Evolutionary conservation across 2,113 vertebrate species (phyloP), one percentile per base, ranked within the genome.

Genomic region (Bos indicus): DNA sequence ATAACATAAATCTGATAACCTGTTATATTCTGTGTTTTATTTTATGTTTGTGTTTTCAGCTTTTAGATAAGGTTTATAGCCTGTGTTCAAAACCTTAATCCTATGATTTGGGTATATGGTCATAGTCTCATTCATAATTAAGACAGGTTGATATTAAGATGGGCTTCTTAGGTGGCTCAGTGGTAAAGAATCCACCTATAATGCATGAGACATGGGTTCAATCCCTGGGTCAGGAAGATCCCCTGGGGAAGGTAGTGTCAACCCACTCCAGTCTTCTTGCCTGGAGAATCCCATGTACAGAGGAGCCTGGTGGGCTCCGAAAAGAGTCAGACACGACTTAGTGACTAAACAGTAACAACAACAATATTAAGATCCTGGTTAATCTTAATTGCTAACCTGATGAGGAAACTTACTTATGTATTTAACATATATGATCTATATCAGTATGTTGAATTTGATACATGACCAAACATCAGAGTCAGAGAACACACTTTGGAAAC

Each of bases 11-110:
- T 93, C 60, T 23, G n/a, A 82, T 83, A 94, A 87, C 25, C 21
- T 93, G 25, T 30, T 94, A n/a, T 33, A 85, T 16, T 62, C 10
- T 12, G 16, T 78, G 7, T 36, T 87, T 94, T 95, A 43, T 51
- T 78, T 62, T 48, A 94, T 74, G 28, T 82, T 96, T 82, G 3
- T 51, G n/a, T 90, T 96, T 98, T 86, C 36, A 91, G 15, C 40
- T 83, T 94, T 82, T 88, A 83, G 21, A 59, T 88, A 43, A 93
- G 28, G 12, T 62, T 80, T 90, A 77, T 26, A 94, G 14, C 91
- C 16, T 97, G 21, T 91, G 80, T 67, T 40, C 51, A 67, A 94
- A 96, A 85, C 15, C 23, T 15, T 43, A 0, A 10, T 86, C 12
- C 51, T 95, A 3, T 83, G 21, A 59, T 77, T 95, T 81, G 56